Evolutionary conservation across 2,797 vertebrate species (phyloP).

Genomic region (Poeciliopsis turneri): DNA sequence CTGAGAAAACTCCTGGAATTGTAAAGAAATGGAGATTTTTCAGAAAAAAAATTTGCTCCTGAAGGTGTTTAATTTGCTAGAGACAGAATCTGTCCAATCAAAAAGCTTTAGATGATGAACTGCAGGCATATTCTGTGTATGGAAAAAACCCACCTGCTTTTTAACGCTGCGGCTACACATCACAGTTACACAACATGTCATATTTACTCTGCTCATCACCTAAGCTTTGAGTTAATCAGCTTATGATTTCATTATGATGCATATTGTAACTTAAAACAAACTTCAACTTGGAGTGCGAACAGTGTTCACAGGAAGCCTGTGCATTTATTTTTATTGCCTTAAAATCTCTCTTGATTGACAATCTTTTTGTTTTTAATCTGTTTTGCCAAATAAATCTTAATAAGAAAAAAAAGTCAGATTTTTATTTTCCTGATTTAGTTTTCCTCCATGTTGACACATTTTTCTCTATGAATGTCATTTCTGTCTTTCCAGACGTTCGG

Average conservation of each 20-base stretch:
- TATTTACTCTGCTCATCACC: conserved; percentile 65
- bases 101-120: conserved; percentile 18
- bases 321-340: conserved; percentile 69
- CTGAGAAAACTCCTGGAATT: conserved; percentile 17
- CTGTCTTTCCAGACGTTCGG: background rate
- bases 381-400: conserved; percentile 65
- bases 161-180: background rate
- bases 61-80: conserved; percentile 26
- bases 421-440: background rate
- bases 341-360: conserved; percentile 38
- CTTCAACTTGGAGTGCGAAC: conserved; percentile 97
- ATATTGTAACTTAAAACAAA: conserved; percentile 92
- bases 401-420: conserved; percentile 30
- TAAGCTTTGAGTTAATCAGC: conserved; percentile 64
- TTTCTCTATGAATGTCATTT: background rate
- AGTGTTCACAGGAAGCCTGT: conserved; percentile 87
- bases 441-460: background rate
- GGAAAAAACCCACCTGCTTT: conserved; percentile 7
- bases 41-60: conserved; percentile 15
- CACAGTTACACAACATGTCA: conserved; percentile 53
- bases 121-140: conserved; percentile 33
- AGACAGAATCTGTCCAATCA: conserved; percentile 18
- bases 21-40: conserved; percentile 16
- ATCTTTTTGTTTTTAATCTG: conserved; percentile 48
- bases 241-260: conserved; percentile 77